Base-by-base conservation (phyloP, 2,113 vertebrate genomes). In the Cranoglanis bouderius region DNA sequence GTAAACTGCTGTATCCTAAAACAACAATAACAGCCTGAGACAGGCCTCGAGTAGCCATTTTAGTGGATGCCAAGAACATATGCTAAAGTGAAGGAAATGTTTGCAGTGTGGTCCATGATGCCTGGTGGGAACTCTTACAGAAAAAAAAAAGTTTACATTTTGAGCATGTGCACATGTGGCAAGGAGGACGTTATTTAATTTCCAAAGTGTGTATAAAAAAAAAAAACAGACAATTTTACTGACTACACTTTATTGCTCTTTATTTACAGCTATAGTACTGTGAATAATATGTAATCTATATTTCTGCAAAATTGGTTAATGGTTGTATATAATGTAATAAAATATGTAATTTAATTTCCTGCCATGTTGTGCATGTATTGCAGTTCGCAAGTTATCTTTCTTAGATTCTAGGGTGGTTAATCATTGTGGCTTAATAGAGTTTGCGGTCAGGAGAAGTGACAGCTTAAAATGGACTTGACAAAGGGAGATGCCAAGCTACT, bases 1-100 rank as follows among this genome's bases (percentile, higher is more conserved):
- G 16, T 24, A 29, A 87, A 40, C 49, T 29, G 81, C n/a, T 59
- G n/a, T 55, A 82, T 84, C 61, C 29, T 78, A 19, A 49, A 77
- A 77, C 67, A 80, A 74, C 32, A 86, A n/a, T 51, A 70, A 84
- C 24, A 72, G 61, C 21, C 29, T 32, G 83, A 85, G 67, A 88
- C 84, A 74, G 40, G 87, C 78, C 86, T 89, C n/a, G n/a, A 81
- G 57, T 51, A 49, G 75, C 75, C 43, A 63, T 85, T 88, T 81
- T 55, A 55, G 49, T 84, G 35, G 57, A 67, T 8, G 6, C 55
- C 51, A 46, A 59, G 59, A 87, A 78, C 85, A 77, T 81, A 84
- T 84, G 85, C 32, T 40, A 35, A 67, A 87, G 67, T 7, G 29
- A 13, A 29, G 55, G 70, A 85, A 51, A 82, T 77, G 43, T 87